Conservation (phyloP, 2,113 vertebrate species). For the Sceloporus tristichus region DNA sequence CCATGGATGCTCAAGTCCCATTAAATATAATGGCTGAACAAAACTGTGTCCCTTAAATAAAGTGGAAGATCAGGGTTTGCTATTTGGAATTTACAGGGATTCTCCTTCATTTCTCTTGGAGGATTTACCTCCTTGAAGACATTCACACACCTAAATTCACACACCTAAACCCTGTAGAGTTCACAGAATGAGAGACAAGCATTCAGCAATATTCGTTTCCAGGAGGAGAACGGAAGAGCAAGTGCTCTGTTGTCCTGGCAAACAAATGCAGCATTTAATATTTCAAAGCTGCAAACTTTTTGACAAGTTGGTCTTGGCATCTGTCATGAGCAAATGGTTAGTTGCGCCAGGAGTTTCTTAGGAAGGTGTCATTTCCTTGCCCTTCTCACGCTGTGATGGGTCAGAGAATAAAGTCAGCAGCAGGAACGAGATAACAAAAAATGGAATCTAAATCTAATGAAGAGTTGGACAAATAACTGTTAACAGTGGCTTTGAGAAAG, state of each 20-base stretch:
- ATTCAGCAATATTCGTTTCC: background rate
- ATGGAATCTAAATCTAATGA: slow-evolving; percentile 72
- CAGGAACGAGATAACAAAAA: slow-evolving; percentile 66
- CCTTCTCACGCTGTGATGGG: slow-evolving; percentile 48
- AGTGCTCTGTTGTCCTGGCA: background rate
- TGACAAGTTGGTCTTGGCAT: slow-evolving; percentile 51
- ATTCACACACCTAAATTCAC: too few species aligned
- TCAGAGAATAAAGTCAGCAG: slow-evolving; percentile 68
- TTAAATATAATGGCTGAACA: too few species aligned
- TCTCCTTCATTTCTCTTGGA: background rate
- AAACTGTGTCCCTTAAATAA: too few species aligned
- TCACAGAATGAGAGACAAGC: background rate
- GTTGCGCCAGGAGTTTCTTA: slow-evolving; percentile 34
- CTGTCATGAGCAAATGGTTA: slow-evolving; percentile 41
- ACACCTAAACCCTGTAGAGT: too few species aligned
- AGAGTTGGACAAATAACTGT: slow-evolving; percentile 50
- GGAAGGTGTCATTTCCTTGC: slow-evolving; percentile 57
- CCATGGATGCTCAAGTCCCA: too few species aligned
- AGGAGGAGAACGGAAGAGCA: too few species aligned
- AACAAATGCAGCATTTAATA: background rate
- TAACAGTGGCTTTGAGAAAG: slow-evolving; percentile 57
- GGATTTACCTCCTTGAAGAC: background rate
- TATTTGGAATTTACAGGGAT: background rate
- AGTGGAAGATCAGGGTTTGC: too few species aligned
- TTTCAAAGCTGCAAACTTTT: slow-evolving; percentile 33